phyloP scores from a whole-genome alignment of 2,797 vertebrate species.

The Nyctalus aviator region DNA sequence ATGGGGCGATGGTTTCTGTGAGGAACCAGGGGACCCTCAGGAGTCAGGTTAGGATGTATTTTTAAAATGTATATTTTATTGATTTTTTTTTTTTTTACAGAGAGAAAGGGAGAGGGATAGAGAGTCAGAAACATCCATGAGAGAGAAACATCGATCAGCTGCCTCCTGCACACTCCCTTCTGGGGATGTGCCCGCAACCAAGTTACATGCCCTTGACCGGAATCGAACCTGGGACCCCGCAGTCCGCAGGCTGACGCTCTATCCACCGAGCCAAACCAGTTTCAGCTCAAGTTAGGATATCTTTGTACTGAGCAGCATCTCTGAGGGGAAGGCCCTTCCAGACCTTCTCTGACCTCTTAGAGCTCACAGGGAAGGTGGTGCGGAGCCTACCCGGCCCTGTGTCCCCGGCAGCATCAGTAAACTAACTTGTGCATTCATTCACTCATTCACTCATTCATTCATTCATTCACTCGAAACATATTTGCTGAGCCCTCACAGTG shows the following conservation, averaged over 20 bases:
- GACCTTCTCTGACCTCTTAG: background rate
- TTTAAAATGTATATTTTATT: too few relatives aligned
- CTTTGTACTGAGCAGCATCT: background rate
- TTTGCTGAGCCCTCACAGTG: background rate
- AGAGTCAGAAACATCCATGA: too few relatives aligned
- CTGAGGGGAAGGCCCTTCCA: background rate
- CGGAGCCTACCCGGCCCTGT: background rate
- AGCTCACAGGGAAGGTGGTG: background rate
- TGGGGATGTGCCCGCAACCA: too few relatives aligned
- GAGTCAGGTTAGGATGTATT: background rate
- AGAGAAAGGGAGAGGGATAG: too few relatives aligned
- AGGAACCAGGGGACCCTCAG: background rate
- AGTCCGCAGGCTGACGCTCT: too few relatives aligned
- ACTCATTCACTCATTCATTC: background rate
- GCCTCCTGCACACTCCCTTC: too few relatives aligned
- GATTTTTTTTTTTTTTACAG: too few relatives aligned
- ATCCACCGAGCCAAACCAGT: too few relatives aligned
- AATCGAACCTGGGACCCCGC: too few relatives aligned
- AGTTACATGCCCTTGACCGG: too few relatives aligned
- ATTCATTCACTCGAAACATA: background rate
- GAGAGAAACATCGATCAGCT: too few relatives aligned
- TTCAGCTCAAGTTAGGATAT: background rate
- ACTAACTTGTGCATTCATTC: too few relatives aligned
- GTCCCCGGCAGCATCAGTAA: background rate
- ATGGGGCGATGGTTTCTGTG: background rate